Percentiles rank a stretch among this genome's conserved stretches.
Conservation (phyloP, 2,113 vertebrate species). For the Bubo bubo region DNA sequence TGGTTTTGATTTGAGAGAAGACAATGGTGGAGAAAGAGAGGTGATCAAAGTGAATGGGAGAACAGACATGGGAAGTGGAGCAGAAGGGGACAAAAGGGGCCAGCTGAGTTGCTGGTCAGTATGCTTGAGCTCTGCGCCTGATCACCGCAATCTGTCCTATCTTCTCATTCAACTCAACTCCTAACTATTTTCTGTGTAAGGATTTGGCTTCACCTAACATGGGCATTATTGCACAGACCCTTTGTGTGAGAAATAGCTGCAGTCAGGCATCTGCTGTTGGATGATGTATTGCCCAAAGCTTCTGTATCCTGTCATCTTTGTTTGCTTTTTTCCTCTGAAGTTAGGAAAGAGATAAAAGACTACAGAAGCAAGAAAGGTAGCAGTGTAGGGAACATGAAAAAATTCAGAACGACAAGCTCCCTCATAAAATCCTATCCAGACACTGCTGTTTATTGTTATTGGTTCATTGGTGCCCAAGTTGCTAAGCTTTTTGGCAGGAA, state of each 20-base stretch:
- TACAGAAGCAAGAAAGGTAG: not conserved
- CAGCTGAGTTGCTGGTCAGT: not conserved
- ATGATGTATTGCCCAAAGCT: not conserved
- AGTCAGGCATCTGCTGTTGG: not conserved
- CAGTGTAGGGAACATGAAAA: not conserved
- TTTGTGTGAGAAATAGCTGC: not conserved
- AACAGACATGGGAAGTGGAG: not conserved
- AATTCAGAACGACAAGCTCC: not conserved
- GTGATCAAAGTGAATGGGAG: not conserved
- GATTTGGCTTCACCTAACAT: not conserved
- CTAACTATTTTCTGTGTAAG: not conserved
- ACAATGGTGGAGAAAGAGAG: not conserved
- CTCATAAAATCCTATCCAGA: not conserved
- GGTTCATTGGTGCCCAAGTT: not conserved
- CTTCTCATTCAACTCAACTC: not conserved
- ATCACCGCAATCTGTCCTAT: not conserved
- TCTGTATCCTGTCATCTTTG: not conserved
- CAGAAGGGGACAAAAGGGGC: not conserved
- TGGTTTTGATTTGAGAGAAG: not conserved
- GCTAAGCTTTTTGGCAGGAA: conserved; percentile 36
- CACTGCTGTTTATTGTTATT: conserved; percentile 8
- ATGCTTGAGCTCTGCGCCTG: not conserved
- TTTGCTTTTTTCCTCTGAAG: conserved; percentile 32
- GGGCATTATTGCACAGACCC: not conserved
- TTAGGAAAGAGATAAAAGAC: conserved; percentile 1